Percentiles rank a stretch among this genome's conserved stretches.
These are phyloP conservation scores for Drosophila mimetica DNA, from an alignment of 2,888 invertebrate genomes.

Conservation along the genomic window DNA sequence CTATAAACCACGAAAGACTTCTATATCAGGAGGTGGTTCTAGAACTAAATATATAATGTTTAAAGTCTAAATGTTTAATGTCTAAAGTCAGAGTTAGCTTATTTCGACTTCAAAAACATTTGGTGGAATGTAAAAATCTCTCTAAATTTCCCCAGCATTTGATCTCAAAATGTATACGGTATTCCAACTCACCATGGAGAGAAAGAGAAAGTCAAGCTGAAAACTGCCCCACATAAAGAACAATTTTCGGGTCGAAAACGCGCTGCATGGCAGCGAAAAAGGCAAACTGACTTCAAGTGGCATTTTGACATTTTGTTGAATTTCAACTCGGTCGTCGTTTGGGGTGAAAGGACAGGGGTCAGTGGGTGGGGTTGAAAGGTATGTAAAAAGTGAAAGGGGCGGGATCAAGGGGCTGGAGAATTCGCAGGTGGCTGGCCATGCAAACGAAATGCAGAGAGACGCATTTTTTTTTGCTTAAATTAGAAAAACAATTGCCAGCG, in stretches of 20 bases:
- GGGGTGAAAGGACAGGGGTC: slow-evolving; percentile 3
- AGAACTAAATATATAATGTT: too few species aligned
- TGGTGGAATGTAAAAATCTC: background rate
- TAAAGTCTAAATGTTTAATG: too few species aligned
- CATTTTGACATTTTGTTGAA: slow-evolving; percentile 56
- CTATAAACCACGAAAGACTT: too few species aligned
- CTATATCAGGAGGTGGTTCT: too few species aligned
- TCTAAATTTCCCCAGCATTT: background rate
- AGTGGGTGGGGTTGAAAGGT: slow-evolving; percentile 1
- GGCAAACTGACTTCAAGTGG: slow-evolving; percentile 51
- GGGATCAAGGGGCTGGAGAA: background rate
- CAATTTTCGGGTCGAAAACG: slow-evolving; percentile 23
- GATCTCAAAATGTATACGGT: background rate
- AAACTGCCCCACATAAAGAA: slow-evolving; percentile 43
- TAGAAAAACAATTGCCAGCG: slow-evolving; percentile 46
- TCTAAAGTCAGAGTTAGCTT: too few species aligned
- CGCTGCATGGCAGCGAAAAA: slow-evolving; percentile 27
- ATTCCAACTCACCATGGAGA: slow-evolving; percentile 12
- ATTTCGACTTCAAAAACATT: too few species aligned
- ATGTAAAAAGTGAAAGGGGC: slow-evolving; percentile 26
- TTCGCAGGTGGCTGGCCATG: slow-evolving; percentile 44
- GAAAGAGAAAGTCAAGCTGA: slow-evolving; percentile 33
- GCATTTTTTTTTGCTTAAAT: slow-evolving; percentile 34
- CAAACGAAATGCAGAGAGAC: slow-evolving; percentile 38
- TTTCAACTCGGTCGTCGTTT: slow-evolving; percentile 35